Evolutionary conservation across 2,888 invertebrate genomes (phyloP), one percentile per base, ranked within the genome.

Genomic region (Oscheius sp.): DNA sequence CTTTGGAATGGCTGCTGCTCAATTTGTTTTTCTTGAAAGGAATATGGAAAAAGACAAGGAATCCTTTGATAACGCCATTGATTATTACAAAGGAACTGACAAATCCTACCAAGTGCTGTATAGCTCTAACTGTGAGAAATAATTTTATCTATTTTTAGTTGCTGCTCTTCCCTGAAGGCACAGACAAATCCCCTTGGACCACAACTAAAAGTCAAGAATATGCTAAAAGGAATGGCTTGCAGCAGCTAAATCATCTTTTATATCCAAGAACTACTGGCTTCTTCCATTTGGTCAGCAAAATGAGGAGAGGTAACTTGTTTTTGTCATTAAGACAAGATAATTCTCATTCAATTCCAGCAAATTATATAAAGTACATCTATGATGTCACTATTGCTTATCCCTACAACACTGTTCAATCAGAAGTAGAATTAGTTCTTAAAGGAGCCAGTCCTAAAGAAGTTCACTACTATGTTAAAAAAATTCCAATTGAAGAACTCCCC

Each of bases 381-480:
- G 94, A 94, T 87, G 90, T 93, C 75, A 93, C 93, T 0, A 90
- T 94, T n/a, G 92, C 91, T 0, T 94, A 94, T 87, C 93, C 93
- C 4, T 90, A 90, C 74, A 90, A 90, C 15, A 88, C 91, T 34
- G 92, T 93, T 0, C 92, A 93, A 87, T 91, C 91, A 25, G 93
- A 94, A 87, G 86, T 90, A 25, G 91, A 92, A 82, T 88, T 93
- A 53, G 83, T 92, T 6, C 88, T 88, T 20, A 80, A 79, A 57
- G 94, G 94, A 10, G 89, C 89, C 63, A 90, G 92, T 82, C 93
- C 94, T 0, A 89, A 89, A 73, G 91, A 92, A 86, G 92, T 93
- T 15, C 92, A 92, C 87, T 92, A 93, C 86, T 90, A 92, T 87
- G 90, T 93, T 73, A 91, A 91, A 85, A 75, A 77, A 55, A 80